Evolutionary conservation across 1,140 invertebrate species (phyloP).

Genomic region (Brachionus koreanus): DNA sequence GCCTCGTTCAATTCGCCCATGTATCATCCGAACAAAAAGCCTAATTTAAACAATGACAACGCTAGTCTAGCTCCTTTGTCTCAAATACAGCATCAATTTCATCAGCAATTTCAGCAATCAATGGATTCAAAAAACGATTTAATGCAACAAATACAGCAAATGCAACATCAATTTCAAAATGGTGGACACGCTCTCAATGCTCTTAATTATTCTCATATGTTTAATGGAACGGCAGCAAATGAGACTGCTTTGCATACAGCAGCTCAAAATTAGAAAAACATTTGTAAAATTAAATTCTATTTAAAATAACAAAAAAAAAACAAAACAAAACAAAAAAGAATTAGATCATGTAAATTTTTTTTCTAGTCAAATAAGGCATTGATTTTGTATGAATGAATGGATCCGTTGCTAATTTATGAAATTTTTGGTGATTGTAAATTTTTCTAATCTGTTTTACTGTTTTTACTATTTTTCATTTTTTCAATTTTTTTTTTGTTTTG

Average conservation of each 20-base stretch:
- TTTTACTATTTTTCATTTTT: too few relatives aligned
- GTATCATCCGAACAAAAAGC: constrained; percentile 18
- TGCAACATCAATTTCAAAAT: constrained; percentile 15
- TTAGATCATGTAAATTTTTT: too few relatives aligned
- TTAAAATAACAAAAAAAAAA: too few relatives aligned
- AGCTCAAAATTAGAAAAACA: neutral
- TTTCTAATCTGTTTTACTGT: too few relatives aligned
- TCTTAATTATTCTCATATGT: neutral
- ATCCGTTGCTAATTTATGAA: too few relatives aligned
- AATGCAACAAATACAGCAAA: constrained; percentile 27
- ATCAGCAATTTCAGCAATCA: neutral
- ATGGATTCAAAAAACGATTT: neutral
- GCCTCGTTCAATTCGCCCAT: neutral
- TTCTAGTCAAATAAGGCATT: too few relatives aligned
- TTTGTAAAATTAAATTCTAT: too few relatives aligned
- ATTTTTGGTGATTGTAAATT: too few relatives aligned
- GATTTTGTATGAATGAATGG: too few relatives aligned
- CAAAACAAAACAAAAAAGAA: too few relatives aligned
- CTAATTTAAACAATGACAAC: neutral
- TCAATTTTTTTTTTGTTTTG: too few relatives aligned
- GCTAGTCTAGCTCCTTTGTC: neutral
- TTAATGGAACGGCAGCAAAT: neutral
- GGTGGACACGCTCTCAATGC: neutral
- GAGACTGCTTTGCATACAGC: neutral
- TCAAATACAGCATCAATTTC: constrained; percentile 16